Evolutionary conservation across 2,797 vertebrate species (phyloP), one percentile per base, ranked within the genome.

Genomic region (Acestrorhynchus altus): DNA sequence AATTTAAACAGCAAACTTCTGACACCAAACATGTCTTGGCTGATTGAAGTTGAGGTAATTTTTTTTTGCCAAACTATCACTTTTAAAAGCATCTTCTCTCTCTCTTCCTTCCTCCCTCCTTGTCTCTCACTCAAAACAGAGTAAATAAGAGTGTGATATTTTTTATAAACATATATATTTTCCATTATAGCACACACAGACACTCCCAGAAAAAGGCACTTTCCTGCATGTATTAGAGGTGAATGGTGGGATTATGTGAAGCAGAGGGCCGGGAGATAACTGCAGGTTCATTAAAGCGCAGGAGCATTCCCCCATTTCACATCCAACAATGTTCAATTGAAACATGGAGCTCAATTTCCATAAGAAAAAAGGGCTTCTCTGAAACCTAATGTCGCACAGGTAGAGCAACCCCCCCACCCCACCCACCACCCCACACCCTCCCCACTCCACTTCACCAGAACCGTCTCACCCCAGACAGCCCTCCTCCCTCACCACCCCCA

Each of bases 291-390:
- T 87, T 71, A 87, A 86, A 82, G 49, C 84, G 70, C 76, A 49
- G 18, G 65, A 78, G 81, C 84, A 74, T 52, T 76, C 73, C 70
- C 65, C 78, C 80, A 57, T 76, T 83, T 72, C 75, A 78, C 26
- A 83, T 84, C 81, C 79, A 35, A 82, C 74, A 44, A 83, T 47
- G 13, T 83, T 82, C 83, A 86, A 83, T 67, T 78, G 86, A 89
- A 87, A 88, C 84, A 66, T 24, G 68, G 51, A 76, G 16, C 64
- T 66, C 76, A 72, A 92, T 92, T 92, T 89, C 81, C 89, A 92
- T 91, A 90, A 84, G 88, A 91, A 86, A 81, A 81, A 77, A 56
- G 57, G 65, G 54, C 60, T 79, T 54, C 71, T 54, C 72, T 11
- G 39, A 75, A 78, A 39, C 60, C 59, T 57, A 74, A 44, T 66